Conservation (phyloP, 2,113 vertebrate species). For the Heptranchias perlo region DNA sequence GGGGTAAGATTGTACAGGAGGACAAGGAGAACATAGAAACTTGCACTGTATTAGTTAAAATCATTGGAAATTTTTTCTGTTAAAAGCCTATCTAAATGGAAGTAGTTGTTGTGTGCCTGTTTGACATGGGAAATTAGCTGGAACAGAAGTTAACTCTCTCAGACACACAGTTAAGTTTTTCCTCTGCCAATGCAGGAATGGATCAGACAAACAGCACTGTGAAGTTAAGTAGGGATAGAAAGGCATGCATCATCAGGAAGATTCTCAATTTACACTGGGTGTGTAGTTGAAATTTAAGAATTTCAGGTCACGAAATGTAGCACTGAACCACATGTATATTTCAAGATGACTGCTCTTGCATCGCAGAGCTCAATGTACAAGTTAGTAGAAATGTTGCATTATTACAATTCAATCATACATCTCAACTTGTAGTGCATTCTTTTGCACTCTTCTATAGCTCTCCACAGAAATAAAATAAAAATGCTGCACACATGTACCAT, state of each 20-base stretch:
- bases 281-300: background rate
- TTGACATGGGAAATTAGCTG: background rate
- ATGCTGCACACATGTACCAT: conserved; percentile 34
- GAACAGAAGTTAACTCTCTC: background rate
- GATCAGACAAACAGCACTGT: background rate
- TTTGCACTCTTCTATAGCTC: background rate
- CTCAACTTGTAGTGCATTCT: background rate
- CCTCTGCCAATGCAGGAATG: background rate
- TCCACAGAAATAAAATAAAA: background rate
- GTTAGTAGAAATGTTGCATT: background rate
- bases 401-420: background rate
- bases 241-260: background rate
- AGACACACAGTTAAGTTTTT: background rate
- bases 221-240: background rate
- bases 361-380: background rate
- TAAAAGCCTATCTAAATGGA: conserved; percentile 1
- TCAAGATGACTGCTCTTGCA: background rate
- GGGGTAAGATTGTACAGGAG: too few species aligned
- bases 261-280: background rate
- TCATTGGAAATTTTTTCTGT: background rate
- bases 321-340: background rate
- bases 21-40: too few species aligned
- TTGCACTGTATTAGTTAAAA: too few species aligned
- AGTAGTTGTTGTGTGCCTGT: background rate
- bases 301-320: background rate